Base-by-base conservation (phyloP, 2,888 invertebrate species). In the Drosophila mayaguana region DNA sequence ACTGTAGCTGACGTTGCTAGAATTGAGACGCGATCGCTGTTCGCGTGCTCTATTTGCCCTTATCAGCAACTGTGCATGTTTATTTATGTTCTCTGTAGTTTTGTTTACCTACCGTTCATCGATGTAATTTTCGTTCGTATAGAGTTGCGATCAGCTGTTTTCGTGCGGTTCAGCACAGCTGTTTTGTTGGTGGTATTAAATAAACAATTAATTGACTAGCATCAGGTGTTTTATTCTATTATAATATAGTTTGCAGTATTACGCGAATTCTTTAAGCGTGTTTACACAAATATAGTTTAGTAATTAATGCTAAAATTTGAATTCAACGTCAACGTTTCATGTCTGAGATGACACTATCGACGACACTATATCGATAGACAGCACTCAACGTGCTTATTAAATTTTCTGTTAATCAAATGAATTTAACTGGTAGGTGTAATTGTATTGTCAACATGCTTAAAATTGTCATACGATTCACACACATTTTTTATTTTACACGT, bases 31-130 rank as follows among this genome's bases (percentile, higher is more conserved):
- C 63, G 63, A 22, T 51, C 48, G 54, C 54, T 50, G 40, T 54
- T 55, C 54, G 64, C 78, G 70, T 62, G 32, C 59, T 63, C 61
- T 77, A 43, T 54, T 63, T 64, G 46, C 67, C 68, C 84, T 88
- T 85, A 88, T 85, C 85, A 88, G 81, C 79, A 81, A 72, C 42
- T 69, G 72, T 46, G 81, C 88, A 85, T 88, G 73, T 75, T 81
- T 73, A 67, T 66, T 72, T 36, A 54, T 54, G 61, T 60, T 42
- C 32, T 48, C 20, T 42, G 36, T 42, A 64, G 42, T 66, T 69
- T 75, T 79, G 72, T 79, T 79, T 75, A 78, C 79, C 20, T 50
- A 34, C 61, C 51, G 64, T 68, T 56, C 59, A 63, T 45, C 64
- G 51, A 56, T 57, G 63, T 53, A 36, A 50, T 55, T 62, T 65